Evolutionary conservation across 2,888 invertebrate genomes (phyloP).

Genomic region (Drosophila anomelani): DNA sequence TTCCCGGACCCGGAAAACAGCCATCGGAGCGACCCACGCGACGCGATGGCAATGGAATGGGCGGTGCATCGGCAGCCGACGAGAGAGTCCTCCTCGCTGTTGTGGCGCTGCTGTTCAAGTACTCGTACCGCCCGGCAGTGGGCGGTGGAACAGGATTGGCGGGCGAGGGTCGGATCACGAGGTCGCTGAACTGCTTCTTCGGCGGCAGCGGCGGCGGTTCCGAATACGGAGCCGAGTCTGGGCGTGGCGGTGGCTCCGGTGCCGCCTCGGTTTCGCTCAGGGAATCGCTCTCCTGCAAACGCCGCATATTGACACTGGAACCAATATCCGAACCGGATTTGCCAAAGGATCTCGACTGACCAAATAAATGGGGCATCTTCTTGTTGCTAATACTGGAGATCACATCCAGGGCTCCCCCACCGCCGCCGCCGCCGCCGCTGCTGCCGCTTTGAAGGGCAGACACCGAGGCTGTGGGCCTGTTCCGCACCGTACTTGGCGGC

Average conservation of each 20-base stretch:
- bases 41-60: conserved; percentile 87
- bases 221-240: conserved; percentile 85
- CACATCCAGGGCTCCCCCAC: conserved; percentile 82
- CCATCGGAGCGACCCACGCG: conserved; percentile 85
- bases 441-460: conserved; percentile 54
- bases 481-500: conserved; percentile 65
- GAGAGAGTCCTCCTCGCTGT: conserved; percentile 37
- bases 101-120: conserved; percentile 67
- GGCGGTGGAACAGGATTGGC: conserved; percentile 44
- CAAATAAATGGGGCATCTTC: conserved; percentile 85
- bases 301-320: conserved; percentile 84
- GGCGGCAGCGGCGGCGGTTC: conserved; percentile 91
- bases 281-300: conserved; percentile 84
- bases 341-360: conserved; percentile 82
- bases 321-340: conserved; percentile 76
- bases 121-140: conserved; percentile 80
- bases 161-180: conserved; percentile 85
- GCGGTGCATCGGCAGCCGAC: conserved; percentile 85
- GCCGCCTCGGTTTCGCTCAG: conserved; percentile 84
- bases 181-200: conserved; percentile 88
- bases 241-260: conserved; percentile 84
- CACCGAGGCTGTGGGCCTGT: conserved; percentile 66
- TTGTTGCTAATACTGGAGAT: conserved; percentile 85
- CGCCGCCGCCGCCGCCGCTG: conserved; percentile 1
- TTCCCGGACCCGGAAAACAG: conserved; percentile 85